A percentile compares a stretch with the other conserved stretches of the same genome.
Conservation (phyloP, 2,797 vertebrate species). For the Neopelma chrysocephalum region DNA sequence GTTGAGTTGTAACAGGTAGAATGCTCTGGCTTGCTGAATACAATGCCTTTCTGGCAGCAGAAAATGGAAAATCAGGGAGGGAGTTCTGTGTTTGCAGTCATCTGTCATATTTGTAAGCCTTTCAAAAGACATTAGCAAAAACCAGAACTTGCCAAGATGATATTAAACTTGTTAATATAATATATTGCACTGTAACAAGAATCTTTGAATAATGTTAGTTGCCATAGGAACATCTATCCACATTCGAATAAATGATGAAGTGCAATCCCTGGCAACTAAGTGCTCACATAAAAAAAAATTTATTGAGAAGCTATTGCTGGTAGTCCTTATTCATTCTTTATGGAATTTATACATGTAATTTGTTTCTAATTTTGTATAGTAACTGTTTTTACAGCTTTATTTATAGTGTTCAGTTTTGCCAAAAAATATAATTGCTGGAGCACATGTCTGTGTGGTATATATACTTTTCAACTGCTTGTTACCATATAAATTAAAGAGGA, state of each 20-base stretch:
- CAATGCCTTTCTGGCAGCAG: slow-evolving; percentile 38
- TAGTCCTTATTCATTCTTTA: slow-evolving; percentile 21
- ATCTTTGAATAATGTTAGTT: slow-evolving; percentile 49
- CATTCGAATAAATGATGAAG: slow-evolving; percentile 67
- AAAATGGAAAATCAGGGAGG: slow-evolving; percentile 31
- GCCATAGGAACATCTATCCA: slow-evolving; percentile 53
- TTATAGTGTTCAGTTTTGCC: not conserved
- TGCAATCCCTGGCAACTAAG: slow-evolving; percentile 57
- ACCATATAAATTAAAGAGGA: not conserved
- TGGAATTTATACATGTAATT: not conserved
- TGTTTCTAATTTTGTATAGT: slow-evolving; percentile 17
- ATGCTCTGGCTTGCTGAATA: slow-evolving; percentile 6
- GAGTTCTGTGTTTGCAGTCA: not conserved
- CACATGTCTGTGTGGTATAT: not conserved
- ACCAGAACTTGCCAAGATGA: slow-evolving; percentile 37
- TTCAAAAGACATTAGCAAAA: slow-evolving; percentile 41
- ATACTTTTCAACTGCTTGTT: not conserved
- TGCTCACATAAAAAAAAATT: not conserved
- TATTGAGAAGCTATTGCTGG: not conserved
- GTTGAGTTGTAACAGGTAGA: not conserved
- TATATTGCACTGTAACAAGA: slow-evolving; percentile 39
- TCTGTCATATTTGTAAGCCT: slow-evolving; percentile 23
- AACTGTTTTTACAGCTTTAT: slow-evolving; percentile 4
- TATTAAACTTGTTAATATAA: slow-evolving; percentile 56
- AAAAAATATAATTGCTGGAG: not conserved